A percentile compares a stretch with the other conserved stretches of the same genome.
Conservation (phyloP, 2,797 vertebrate genomes). For the Sebastolobus altivelis region DNA sequence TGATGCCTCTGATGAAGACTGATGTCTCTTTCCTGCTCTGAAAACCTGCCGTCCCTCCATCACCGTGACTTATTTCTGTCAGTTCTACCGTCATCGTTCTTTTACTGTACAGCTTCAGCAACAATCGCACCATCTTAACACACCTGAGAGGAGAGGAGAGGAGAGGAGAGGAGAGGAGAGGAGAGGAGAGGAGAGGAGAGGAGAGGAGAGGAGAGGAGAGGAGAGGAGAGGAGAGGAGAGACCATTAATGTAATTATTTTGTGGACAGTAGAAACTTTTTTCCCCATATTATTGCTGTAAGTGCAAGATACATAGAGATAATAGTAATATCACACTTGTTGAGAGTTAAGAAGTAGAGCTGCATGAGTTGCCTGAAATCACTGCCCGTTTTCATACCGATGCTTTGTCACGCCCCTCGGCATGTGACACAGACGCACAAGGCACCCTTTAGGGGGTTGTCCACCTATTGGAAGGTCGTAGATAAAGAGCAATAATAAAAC, state of each 20-base stretch:
- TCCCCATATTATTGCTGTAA: neutral
- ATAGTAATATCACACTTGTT: neutral
- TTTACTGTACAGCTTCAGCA: constrained; percentile 30
- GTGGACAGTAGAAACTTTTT: neutral
- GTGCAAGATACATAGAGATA: neutral
- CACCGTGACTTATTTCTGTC: constrained; percentile 66
- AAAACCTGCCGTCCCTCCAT: constrained; percentile 61
- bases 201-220: constrained; percentile 1
- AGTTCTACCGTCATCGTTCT: constrained; percentile 27
- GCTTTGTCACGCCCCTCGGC: too few species aligned
- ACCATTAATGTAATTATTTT: neutral
- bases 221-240: constrained; percentile 11
- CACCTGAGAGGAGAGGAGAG: constrained; percentile 8
- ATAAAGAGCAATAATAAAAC: neutral
- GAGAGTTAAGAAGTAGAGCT: neutral
- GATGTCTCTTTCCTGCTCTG: constrained; percentile 66
- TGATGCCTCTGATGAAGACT: constrained; percentile 38
- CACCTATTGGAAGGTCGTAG: too few species aligned
- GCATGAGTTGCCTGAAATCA: neutral
- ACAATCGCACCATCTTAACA: constrained; percentile 7
- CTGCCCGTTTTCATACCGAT: too few species aligned
- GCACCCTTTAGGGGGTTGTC: too few species aligned
- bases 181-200: constrained; percentile 3
- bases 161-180: neutral
- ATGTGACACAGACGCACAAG: too few species aligned